phyloP scores from a whole-genome alignment of 2,888 invertebrate species.

The Drosophila macrothrix region DNA sequence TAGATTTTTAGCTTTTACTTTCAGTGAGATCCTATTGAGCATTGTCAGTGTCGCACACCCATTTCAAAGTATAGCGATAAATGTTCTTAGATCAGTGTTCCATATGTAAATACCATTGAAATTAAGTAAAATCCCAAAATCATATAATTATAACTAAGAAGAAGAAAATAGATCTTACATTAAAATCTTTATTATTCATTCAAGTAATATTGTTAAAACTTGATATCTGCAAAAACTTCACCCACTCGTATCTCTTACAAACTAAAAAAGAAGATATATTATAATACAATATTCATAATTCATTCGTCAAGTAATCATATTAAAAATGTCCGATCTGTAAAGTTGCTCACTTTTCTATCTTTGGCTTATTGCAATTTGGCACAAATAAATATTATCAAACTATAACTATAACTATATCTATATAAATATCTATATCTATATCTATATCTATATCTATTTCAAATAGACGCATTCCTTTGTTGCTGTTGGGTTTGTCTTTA shows the following conservation, averaged over 20 bases:
- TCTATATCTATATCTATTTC: not conserved
- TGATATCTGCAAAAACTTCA: not conserved
- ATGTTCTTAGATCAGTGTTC: not conserved
- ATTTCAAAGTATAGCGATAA: not conserved
- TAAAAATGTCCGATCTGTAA: too few species aligned
- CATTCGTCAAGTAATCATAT: too few species aligned
- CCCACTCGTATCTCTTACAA: too few species aligned
- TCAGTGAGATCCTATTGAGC: not conserved
- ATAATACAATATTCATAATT: too few species aligned
- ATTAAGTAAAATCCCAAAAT: too few species aligned
- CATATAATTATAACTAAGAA: not conserved
- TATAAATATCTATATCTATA: not conserved
- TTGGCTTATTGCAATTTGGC: too few species aligned
- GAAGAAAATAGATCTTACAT: not conserved
- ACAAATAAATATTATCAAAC: too few species aligned
- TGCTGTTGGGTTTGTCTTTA: constrained; percentile 31
- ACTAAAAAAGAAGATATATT: too few species aligned
- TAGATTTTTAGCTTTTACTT: not conserved
- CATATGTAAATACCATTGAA: not conserved
- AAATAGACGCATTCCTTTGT: constrained; percentile 11
- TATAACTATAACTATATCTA: too few species aligned
- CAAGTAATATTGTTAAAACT: not conserved
- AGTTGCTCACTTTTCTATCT: too few species aligned
- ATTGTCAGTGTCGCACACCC: not conserved
- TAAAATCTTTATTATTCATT: not conserved